A percentile compares a stretch with the other conserved stretches of the same genome.
Evolutionary conservation across 1,140 invertebrate species (phyloP).

Genomic region (Drosophila pandora): DNA sequence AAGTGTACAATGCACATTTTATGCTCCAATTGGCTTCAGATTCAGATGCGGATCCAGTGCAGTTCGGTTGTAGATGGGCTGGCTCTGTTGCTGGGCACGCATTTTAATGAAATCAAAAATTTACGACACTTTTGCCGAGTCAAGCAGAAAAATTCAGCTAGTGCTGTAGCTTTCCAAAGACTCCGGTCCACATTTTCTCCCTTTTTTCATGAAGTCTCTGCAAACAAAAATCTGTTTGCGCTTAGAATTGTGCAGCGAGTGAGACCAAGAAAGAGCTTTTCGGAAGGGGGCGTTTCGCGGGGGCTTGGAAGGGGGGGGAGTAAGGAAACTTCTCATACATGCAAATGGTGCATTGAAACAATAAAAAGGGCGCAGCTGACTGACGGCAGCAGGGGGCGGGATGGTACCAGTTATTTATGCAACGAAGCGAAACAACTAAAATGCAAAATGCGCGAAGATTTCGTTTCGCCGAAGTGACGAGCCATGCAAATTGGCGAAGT

Average conservation of each 20-base stretch:
- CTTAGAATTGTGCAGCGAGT: constrained; percentile 57
- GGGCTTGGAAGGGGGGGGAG: neutral
- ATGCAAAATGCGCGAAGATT: constrained; percentile 72
- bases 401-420: constrained; percentile 70
- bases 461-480: constrained; percentile 60
- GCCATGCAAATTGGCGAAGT: constrained; percentile 70
- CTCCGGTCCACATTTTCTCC: constrained; percentile 9
- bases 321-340: constrained; percentile 45
- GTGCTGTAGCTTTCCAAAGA: constrained; percentile 12
- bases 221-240: constrained; percentile 69
- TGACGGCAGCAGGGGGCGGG: constrained; percentile 13
- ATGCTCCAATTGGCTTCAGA: constrained; percentile 61
- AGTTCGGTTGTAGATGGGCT: neutral
- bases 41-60: neutral
- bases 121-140: constrained; percentile 72
- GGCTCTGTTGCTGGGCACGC: constrained; percentile 46
- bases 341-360: constrained; percentile 67
- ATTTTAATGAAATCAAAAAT: constrained; percentile 80
- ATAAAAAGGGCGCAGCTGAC: constrained; percentile 61
- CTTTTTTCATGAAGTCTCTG: constrained; percentile 39
- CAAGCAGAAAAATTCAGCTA: constrained; percentile 66
- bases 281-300: neutral
- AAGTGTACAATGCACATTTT: constrained; percentile 52
- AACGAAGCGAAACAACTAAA: constrained; percentile 68
- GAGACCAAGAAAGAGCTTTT: constrained; percentile 20